Conservation (phyloP, 1,140 invertebrate genomes). For the Berghia stephanieae region DNA sequence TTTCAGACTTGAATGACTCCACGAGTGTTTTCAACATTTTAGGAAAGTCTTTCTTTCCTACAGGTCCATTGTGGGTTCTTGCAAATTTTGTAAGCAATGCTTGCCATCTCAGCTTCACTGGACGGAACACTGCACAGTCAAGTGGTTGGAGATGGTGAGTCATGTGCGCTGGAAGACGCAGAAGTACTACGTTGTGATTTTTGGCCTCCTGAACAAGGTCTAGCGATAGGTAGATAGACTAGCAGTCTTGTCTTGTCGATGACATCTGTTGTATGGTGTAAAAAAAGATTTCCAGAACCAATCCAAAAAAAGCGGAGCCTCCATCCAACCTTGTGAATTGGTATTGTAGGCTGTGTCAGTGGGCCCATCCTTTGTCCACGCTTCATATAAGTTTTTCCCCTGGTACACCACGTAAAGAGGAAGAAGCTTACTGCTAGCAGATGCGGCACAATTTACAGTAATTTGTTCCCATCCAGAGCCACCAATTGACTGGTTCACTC, state of each 20-base stretch:
- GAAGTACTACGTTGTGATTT: conserved; percentile 8
- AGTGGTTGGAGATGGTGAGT: conserved; percentile 15
- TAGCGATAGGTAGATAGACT: conserved; percentile 23
- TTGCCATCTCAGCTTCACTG: conserved; percentile 29
- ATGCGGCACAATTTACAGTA: conserved; percentile 23
- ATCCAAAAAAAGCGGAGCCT: conserved; percentile 30
- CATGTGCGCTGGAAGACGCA: conserved; percentile 9
- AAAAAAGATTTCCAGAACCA: conserved; percentile 34
- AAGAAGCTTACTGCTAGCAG: conserved; percentile 25
- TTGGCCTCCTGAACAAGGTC: conserved; percentile 5
- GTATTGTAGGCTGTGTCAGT: conserved; percentile 19
- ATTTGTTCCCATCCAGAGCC: conserved; percentile 16
- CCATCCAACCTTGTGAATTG: conserved; percentile 31
- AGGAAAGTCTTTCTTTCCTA: conserved; percentile 9
- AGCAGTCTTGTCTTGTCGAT: conserved; percentile 20
- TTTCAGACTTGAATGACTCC: background rate
- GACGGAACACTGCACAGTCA: conserved; percentile 15
- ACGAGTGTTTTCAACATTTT: background rate
- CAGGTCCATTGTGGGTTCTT: conserved; percentile 14
- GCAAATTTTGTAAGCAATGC: background rate
- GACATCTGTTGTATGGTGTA: background rate
- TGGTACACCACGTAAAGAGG: conserved; percentile 32
- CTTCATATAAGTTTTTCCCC: conserved; percentile 31
- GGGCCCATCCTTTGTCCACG: conserved; percentile 31
- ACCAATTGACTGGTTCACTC: conserved; percentile 13